Evolutionary conservation across 92 coral and sea anemone species (phyloP).

Genomic region (Porites lobata): DNA sequence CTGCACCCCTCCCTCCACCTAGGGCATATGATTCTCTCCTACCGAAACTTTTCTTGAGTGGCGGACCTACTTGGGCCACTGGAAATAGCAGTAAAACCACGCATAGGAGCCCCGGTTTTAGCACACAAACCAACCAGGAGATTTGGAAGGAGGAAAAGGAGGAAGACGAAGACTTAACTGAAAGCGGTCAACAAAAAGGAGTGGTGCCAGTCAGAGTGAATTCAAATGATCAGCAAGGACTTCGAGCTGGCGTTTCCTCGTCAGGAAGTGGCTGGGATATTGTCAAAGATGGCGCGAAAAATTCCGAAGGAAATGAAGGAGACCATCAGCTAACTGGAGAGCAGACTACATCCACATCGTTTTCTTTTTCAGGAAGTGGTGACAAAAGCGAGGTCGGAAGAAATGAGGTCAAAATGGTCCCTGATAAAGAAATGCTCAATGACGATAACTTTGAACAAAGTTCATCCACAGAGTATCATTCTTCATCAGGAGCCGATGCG

Average conservation of each 20-base stretch:
- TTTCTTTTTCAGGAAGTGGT: slow-evolving; percentile 19
- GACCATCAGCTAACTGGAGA: neutral
- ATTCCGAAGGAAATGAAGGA: neutral
- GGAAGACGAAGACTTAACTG: slow-evolving; percentile 34
- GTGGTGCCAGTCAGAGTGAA: neutral
- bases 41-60: slow-evolving; percentile 31
- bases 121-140: neutral
- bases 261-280: slow-evolving; percentile 16
- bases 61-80: slow-evolving; percentile 31
- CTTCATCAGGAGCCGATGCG: too few relatives aligned
- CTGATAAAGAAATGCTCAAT: neutral
- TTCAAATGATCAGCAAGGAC: neutral
- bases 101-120: neutral
- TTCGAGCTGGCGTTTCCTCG: neutral
- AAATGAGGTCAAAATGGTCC: neutral
- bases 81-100: neutral
- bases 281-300: neutral
- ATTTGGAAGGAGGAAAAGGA: slow-evolving; percentile 38
- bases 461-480: too few relatives aligned
- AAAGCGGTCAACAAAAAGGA: slow-evolving; percentile 36
- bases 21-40: slow-evolving; percentile 31
- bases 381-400: neutral
- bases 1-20: slow-evolving; percentile 29
- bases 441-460: neutral
- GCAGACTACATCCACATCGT: neutral